Conservation (phyloP, 53 echinoderm and acorn worm genomes). For the Glandiceps talaboti region DNA sequence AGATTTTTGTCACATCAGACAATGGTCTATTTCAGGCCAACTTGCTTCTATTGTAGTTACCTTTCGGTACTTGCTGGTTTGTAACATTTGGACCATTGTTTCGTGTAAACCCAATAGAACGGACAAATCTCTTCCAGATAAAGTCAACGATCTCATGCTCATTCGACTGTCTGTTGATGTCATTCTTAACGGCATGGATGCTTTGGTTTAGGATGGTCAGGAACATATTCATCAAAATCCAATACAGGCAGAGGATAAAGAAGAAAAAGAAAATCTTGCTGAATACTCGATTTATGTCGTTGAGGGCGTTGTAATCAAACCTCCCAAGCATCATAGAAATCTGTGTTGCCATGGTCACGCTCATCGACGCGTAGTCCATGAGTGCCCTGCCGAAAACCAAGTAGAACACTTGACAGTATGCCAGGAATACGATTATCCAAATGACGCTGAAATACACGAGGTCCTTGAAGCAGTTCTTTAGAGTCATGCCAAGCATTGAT, state of each 20-base stretch:
- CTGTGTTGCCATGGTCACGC: slow-evolving; percentile 34
- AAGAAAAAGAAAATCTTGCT: slow-evolving; percentile 43
- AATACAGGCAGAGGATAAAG: slow-evolving; percentile 49
- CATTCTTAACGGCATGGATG: background rate
- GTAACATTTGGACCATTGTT: background rate
- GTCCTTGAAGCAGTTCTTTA: slow-evolving; percentile 28
- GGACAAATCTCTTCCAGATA: background rate
- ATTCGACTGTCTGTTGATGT: background rate
- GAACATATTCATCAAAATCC: slow-evolving; percentile 64
- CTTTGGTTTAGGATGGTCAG: slow-evolving; percentile 39
- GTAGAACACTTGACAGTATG: slow-evolving; percentile 42
- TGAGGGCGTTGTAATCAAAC: slow-evolving; percentile 51
- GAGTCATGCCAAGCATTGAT: slow-evolving; percentile 42
- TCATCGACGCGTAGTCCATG: slow-evolving; percentile 21
- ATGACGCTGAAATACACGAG: slow-evolving; percentile 51
- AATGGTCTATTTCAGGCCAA: no score
- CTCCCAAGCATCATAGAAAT: slow-evolving; percentile 58
- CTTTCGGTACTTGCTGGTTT: background rate
- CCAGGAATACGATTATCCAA: slow-evolving; percentile 38
- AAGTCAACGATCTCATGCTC: background rate
- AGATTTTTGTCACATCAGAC: no score
- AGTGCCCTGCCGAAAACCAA: slow-evolving; percentile 35
- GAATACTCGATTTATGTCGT: slow-evolving; percentile 24
- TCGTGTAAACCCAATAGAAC: background rate
- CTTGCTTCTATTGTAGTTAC: no score